Conservation (phyloP, 2,113 vertebrate genomes). For the Hirundichthys speculiger region DNA sequence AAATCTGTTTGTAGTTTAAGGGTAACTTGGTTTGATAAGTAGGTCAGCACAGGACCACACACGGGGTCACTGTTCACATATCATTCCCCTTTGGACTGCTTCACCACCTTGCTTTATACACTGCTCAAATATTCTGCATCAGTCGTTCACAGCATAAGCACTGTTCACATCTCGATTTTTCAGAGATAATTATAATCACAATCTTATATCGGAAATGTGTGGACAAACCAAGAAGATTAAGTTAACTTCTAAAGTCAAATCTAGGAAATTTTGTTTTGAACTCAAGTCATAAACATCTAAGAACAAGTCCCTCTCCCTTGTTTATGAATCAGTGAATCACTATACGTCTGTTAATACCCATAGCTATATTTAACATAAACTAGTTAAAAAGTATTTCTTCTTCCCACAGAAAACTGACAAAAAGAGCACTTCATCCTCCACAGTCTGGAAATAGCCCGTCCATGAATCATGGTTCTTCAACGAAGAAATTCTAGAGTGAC, state of each 20-base stretch:
- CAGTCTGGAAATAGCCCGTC: constrained; percentile 51
- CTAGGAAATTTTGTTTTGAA: constrained; percentile 7
- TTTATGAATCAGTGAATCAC: constrained; percentile 19
- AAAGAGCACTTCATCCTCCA: constrained; percentile 45
- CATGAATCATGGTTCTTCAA: constrained; percentile 54
- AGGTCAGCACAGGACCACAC: too few species aligned
- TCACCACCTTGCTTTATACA: too few species aligned
- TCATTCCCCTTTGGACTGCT: too few species aligned
- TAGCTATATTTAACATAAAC: constrained; percentile 27
- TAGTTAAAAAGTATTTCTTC: constrained; percentile 20
- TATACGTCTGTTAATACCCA: neutral
- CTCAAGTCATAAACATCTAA: neutral
- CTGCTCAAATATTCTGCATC: too few species aligned
- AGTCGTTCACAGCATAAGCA: too few species aligned
- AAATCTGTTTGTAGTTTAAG: too few species aligned
- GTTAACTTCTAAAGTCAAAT: neutral
- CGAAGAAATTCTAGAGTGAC: constrained; percentile 38
- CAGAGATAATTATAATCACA: too few species aligned
- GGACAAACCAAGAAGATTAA: neutral
- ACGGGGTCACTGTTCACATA: too few species aligned
- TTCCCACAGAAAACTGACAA: constrained; percentile 25
- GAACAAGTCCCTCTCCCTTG: neutral
- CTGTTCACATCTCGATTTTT: too few species aligned
- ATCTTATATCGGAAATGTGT: neutral
- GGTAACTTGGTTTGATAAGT: too few species aligned